Evolutionary conservation across 2,113 vertebrate genomes (phyloP).

Genomic region (Merops nubicus): DNA sequence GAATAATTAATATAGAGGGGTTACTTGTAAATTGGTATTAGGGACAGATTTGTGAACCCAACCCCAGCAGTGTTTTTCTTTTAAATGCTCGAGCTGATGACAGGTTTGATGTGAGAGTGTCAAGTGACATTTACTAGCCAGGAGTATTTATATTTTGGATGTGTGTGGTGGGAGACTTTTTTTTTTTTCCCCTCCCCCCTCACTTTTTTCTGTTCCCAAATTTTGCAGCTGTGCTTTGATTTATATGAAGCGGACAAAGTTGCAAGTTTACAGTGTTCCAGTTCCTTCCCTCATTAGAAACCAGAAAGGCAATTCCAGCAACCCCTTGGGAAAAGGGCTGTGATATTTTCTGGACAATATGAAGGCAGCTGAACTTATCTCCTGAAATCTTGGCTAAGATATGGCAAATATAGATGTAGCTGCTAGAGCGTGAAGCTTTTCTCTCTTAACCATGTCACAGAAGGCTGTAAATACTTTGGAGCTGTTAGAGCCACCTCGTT

Average conservation of each 20-base stretch:
- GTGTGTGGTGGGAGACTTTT: not conserved
- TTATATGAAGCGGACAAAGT: not conserved
- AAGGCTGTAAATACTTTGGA: not conserved
- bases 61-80: not conserved
- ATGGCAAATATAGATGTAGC: not conserved
- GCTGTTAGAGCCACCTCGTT: not conserved
- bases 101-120: constrained; percentile 47
- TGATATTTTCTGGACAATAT: accelerated
- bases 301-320: not conserved
- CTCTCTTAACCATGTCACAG: not conserved
- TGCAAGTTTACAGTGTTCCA: not conserved
- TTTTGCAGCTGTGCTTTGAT: constrained; percentile 47
- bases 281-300: not conserved
- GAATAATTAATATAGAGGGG: constrained; percentile 27
- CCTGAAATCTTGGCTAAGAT: not conserved
- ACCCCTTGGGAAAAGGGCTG: not conserved
- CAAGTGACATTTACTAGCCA: constrained; percentile 52
- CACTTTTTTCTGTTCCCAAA: not conserved
- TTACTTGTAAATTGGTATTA: not conserved
- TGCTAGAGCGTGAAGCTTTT: not conserved
- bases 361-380: not conserved
- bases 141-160: constrained; percentile 44
- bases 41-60: constrained; percentile 12
- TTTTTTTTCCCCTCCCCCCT: accelerated
- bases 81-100: not conserved